Percentiles rank a stretch among this genome's conserved stretches.
phyloP scores from a whole-genome alignment of 2,797 vertebrate species.

The Oreortyx pictus region DNA sequence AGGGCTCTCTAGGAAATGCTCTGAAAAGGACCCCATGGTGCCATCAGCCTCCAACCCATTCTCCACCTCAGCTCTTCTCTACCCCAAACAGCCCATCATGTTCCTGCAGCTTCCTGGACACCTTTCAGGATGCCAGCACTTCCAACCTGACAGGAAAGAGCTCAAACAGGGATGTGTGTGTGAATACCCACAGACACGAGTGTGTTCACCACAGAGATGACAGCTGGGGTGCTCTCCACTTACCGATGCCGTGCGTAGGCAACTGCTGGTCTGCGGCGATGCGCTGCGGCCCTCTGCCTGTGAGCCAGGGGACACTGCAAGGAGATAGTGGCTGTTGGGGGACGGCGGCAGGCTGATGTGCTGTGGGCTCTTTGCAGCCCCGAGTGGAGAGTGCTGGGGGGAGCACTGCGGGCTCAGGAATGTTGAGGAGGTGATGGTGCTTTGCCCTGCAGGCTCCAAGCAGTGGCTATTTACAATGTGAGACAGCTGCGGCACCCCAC shows the following conservation, averaged over 20 bases:
- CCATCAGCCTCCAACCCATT: not conserved
- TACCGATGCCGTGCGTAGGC: constrained; percentile 87
- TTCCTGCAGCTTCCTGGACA: rapidly evolving
- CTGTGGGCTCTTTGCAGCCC: constrained; percentile 88
- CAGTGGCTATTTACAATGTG: constrained; percentile 75
- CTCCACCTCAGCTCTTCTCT: not conserved
- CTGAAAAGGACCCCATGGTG: not conserved
- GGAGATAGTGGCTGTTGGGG: constrained; percentile 89
- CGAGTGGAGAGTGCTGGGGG: constrained; percentile 90
- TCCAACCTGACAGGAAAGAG: not conserved
- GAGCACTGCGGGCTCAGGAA: constrained; percentile 97
- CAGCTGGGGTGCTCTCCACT: not conserved
- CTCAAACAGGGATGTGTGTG: not conserved
- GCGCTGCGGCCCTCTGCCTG: constrained; percentile 82
- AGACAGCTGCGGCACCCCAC: constrained; percentile 73
- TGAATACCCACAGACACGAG: not conserved
- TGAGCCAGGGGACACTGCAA: constrained; percentile 78
- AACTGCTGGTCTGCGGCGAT: constrained; percentile 78
- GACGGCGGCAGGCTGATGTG: constrained; percentile 88
- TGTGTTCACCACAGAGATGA: rapidly evolving
- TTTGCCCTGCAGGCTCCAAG: constrained; percentile 77
- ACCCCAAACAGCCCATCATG: not conserved
- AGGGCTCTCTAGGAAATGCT: not conserved
- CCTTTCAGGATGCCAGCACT: not conserved
- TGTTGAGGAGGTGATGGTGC: constrained; percentile 84